A percentile compares a stretch with the other conserved stretches of the same genome.
Conservation (phyloP, 2,888 invertebrate genomes). For the Drosophila pullipes region DNA sequence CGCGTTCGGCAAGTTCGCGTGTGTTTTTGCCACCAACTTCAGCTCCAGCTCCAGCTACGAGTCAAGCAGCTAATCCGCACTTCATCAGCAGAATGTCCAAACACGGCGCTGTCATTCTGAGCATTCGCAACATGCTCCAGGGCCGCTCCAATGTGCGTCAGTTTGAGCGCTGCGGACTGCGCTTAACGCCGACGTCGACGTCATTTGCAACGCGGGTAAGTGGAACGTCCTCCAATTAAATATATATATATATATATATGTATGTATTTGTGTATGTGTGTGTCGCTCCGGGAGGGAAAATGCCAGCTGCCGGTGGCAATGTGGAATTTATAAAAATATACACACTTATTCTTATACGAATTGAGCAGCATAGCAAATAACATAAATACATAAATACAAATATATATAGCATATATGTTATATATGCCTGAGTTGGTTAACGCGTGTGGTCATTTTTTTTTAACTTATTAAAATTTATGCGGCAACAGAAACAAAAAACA, state of each 20-base stretch:
- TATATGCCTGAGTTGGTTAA: constrained; percentile 31
- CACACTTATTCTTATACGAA: constrained; percentile 44
- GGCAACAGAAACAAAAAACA: constrained; percentile 24
- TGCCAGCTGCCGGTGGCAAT: constrained; percentile 41
- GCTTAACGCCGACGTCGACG: constrained; percentile 75
- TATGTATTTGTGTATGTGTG: neutral
- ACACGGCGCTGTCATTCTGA: constrained; percentile 86
- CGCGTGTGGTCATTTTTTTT: constrained; percentile 49
- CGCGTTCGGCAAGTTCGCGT: constrained; percentile 35
- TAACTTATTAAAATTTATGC: constrained; percentile 68
- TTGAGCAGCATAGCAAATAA: constrained; percentile 20
- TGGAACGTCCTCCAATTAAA: constrained; percentile 45
- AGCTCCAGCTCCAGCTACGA: constrained; percentile 1
- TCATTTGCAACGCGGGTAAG: constrained; percentile 70
- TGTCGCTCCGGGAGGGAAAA: constrained; percentile 64
- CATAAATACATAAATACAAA: constrained; percentile 4
- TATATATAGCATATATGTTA: constrained; percentile 6
- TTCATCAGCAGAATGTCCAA: constrained; percentile 56
- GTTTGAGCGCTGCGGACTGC: constrained; percentile 79
- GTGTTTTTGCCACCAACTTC: constrained; percentile 28
- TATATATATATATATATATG: neutral
- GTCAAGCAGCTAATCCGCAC: constrained; percentile 11
- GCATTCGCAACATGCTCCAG: constrained; percentile 87
- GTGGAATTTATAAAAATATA: constrained; percentile 59
- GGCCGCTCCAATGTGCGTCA: constrained; percentile 86